Evolutionary conservation across 2,888 invertebrate genomes (phyloP).

Genomic region (Nomada ferruginata): DNA sequence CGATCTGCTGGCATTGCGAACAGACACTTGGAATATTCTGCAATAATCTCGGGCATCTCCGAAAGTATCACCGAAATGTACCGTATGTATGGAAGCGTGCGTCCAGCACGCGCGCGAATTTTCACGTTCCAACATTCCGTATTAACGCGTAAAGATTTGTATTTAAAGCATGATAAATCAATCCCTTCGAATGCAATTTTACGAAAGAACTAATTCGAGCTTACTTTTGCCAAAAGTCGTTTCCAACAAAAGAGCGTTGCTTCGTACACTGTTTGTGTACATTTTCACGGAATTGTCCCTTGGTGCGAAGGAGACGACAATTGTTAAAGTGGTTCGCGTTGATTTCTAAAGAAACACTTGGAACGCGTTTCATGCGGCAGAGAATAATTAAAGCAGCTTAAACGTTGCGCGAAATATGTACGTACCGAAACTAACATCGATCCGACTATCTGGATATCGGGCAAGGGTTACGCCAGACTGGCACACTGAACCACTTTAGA

Average conservation of each 20-base stretch:
- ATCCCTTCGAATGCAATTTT: too few relatives aligned
- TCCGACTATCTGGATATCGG: conserved; percentile 22
- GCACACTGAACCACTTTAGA: conserved; percentile 38
- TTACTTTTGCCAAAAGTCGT: not conserved
- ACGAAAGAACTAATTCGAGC: not conserved
- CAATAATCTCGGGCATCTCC: too few relatives aligned
- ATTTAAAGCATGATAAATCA: too few relatives aligned
- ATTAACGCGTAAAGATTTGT: too few relatives aligned
- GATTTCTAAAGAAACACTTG: conserved; percentile 6
- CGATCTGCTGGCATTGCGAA: too few relatives aligned
- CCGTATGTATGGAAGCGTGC: too few relatives aligned
- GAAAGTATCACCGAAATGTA: too few relatives aligned
- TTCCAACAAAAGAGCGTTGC: not conserved
- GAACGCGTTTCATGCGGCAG: conserved; percentile 4
- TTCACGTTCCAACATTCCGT: too few relatives aligned
- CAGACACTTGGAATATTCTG: too few relatives aligned
- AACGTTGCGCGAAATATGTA: conserved; percentile 12
- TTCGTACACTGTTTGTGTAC: not conserved
- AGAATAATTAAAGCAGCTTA: not conserved
- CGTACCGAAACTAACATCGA: conserved; percentile 33
- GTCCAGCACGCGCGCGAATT: too few relatives aligned
- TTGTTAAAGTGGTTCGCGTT: not conserved
- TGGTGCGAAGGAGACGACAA: not conserved
- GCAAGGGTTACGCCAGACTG: conserved; percentile 18
- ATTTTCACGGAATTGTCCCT: not conserved